These are phyloP conservation scores for Puntigrus tetrazona DNA, from an alignment of 2,113 vertebrate species.

Conservation along the genomic window DNA sequence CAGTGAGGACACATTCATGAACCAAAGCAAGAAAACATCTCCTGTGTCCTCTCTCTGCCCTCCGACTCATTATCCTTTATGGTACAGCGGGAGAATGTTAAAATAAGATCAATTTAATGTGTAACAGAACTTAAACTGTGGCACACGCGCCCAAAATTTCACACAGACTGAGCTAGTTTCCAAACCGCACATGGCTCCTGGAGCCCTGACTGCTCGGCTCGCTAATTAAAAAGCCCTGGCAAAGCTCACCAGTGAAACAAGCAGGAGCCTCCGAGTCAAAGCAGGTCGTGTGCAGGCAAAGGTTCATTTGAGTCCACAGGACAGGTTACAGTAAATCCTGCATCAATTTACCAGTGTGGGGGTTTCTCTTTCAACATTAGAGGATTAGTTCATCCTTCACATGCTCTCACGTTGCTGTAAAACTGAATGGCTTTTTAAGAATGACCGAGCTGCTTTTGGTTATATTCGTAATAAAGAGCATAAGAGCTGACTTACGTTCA, in stretches of 20 bases:
- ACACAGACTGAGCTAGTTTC: background rate
- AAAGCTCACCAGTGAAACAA: background rate
- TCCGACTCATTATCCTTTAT: background rate
- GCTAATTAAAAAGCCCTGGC: slow-evolving; percentile 25
- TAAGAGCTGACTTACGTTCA: background rate
- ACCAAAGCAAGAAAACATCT: background rate
- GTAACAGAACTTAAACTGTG: background rate
- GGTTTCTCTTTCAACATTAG: background rate
- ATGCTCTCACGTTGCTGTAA: background rate
- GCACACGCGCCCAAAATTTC: background rate
- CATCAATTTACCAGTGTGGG: background rate
- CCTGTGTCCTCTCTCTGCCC: background rate
- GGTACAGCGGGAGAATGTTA: background rate
- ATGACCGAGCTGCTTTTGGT: background rate
- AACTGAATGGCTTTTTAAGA: background rate
- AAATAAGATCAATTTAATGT: background rate
- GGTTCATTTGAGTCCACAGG: background rate
- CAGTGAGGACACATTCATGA: background rate
- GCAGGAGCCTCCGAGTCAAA: slow-evolving; percentile 13
- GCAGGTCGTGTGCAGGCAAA: slow-evolving; percentile 14
- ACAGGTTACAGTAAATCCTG: background rate
- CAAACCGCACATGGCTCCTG: background rate
- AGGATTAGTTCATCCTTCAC: background rate
- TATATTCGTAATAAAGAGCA: background rate
- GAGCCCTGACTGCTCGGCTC: background rate